These are phyloP conservation scores for Channa maculata DNA, from an alignment of 2,113 vertebrate genomes.

Conservation along the genomic window DNA sequence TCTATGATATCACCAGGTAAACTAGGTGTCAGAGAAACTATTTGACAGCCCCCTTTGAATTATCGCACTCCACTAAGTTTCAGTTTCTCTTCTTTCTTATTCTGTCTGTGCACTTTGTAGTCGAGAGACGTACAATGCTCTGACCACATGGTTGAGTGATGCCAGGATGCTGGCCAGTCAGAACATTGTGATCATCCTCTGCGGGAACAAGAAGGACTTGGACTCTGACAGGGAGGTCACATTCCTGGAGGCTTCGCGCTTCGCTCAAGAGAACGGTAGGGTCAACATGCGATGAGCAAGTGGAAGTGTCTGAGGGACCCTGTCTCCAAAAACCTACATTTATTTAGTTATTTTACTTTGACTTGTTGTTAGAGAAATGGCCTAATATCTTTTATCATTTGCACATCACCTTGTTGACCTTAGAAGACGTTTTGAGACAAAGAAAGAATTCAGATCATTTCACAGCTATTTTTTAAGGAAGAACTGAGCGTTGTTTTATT, in stretches of 20 bases:
- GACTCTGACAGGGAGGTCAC: conserved; percentile 93
- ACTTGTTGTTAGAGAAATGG: background rate
- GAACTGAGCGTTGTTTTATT: too few relatives aligned
- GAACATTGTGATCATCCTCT: conserved; percentile 94
- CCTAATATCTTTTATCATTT: too few relatives aligned
- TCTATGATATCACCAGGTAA: conserved; percentile 95
- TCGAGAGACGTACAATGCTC: conserved; percentile 93
- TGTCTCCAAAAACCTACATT: background rate
- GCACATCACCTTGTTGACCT: too few relatives aligned
- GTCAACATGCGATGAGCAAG: background rate
- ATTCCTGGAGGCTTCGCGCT: conserved; percentile 92
- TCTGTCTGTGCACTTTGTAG: conserved; percentile 65
- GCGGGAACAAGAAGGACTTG: conserved; percentile 95
- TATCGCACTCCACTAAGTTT: too few relatives aligned
- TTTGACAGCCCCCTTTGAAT: too few relatives aligned
- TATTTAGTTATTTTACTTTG: background rate
- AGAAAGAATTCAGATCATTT: too few relatives aligned
- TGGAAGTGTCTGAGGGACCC: background rate
- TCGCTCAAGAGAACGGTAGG: conserved; percentile 92
- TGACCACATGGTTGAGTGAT: conserved; percentile 93
- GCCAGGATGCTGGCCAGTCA: conserved; percentile 93
- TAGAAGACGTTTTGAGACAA: too few relatives aligned
- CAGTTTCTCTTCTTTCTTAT: background rate
- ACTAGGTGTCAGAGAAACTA: background rate
- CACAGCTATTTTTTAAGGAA: too few relatives aligned